Evolutionary conservation across 2,113 vertebrate species (phyloP), one percentile per base, ranked within the genome.

Genomic region (Dendropsophus ebraccatus): DNA sequence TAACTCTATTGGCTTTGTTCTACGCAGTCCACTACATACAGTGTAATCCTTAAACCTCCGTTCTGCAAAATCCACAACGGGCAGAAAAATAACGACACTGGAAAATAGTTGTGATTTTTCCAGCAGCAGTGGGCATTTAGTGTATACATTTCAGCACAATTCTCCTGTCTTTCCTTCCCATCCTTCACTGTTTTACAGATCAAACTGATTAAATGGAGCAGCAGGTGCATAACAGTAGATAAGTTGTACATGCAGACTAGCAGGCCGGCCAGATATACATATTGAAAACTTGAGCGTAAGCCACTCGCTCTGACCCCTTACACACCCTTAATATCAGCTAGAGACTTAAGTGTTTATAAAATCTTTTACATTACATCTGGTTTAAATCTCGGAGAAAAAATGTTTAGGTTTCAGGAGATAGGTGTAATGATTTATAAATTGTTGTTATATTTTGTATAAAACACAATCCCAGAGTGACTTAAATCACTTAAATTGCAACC

Each of bases 361-460:
- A 41, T 85, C 69, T 67, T 77, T 65, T 50, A 69, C 49, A 13
- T 67, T 85, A 77, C 83, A 85, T 85, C 74, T 78, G 74, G 65
- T 85, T 78, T 78, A 35, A n/a, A 78, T 78, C 45, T 72, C n/a
- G 3, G 9, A 16, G 41, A 37, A 60, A 70, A 85, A 69, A 16
- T 79, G 83, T 85, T 85, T 79, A 67, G 30, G 37, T 84, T 78
- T 78, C 45, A 78, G 60, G 35, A 85, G 74, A 85, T 85, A 78
- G 74, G 74, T 78, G 83, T 85, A 85, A 85, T 85, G 74, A 85
- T 78, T 85, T 85, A 67, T 78, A 50, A 41, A 85, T 85, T 85
- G 83, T 85, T 85, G 77, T 85, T 77, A 45, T 84, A 76, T 85
- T 85, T 79, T 78, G 45, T 69, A 54, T 76, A 67, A 67, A 69